Base-by-base conservation (phyloP, 2,797 vertebrate species). In the Argyrosomus regius region DNA sequence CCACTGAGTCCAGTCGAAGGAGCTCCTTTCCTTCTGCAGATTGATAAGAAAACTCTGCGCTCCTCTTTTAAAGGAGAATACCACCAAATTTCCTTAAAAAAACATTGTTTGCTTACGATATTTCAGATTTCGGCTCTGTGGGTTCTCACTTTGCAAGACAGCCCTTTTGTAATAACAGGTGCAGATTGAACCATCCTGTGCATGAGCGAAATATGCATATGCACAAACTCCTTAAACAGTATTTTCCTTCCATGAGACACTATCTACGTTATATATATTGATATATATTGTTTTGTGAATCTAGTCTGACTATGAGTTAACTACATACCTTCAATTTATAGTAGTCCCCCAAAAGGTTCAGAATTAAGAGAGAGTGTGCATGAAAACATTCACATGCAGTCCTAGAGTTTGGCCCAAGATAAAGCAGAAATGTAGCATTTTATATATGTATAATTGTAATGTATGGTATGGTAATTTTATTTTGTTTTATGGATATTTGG, bases 321-420 rank as follows among this genome's bases (percentile, higher is more conserved):
- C 48, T 43, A 52, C 26, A 52, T 50, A 56, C 6, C 3, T 59
- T 2, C 10, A 50, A 61, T 31, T 76, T 63, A 50, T 69, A 13
- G 28, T 16, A 41, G 41, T 56, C 71, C 31, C 24, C 12, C 26
- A 65, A 71, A 75, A 79, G 64, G 65, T 76, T 63, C 6, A 77
- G 63, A 70, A 61, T 26, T 62, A 43, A 78, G 62, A 54, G 22
- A 59, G 6, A 50, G 35, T 28, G 4, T 58, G 59, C 77, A 80
- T 60, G 31, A 31, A 78, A 57, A 53, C 14, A 68, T 28, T 41
- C 2, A 31, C 78, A 81, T 87, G 80, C 86, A 83, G 18, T 61
- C 28, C 16, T 76, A 31, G 10, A 35, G 57, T 75, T 77, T 70
- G 39, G 10, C 28, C 17, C 41, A 57, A 70, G 56, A 58, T 66